Conservation (phyloP, 2,888 invertebrate genomes). For the Heliconius hortense region DNA sequence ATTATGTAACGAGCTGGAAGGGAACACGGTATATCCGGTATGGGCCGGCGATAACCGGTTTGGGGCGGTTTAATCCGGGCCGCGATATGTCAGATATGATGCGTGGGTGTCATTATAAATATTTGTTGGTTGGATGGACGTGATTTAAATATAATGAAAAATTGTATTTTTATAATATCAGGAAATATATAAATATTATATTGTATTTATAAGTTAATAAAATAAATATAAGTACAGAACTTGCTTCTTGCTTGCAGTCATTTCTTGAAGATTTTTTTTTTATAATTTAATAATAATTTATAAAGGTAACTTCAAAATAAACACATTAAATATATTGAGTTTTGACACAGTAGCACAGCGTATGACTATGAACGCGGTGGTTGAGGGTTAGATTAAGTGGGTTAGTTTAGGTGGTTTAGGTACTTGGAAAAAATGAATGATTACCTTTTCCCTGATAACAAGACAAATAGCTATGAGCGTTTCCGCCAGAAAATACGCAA, state of each 20-base stretch:
- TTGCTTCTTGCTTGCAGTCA: too few species aligned
- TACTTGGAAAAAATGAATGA: too few species aligned
- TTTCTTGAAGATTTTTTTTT: too few species aligned
- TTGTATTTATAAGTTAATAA: too few species aligned
- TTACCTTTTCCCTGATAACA: too few species aligned
- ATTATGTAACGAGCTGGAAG: constrained; percentile 27
- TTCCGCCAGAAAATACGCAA: too few species aligned
- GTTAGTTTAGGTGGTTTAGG: too few species aligned
- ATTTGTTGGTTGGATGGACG: neutral
- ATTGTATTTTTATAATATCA: neutral
- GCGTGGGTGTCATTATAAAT: constrained; percentile 19
- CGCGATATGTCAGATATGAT: constrained; percentile 49
- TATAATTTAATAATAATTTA: neutral
- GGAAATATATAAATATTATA: too few species aligned
- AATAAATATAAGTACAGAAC: too few species aligned
- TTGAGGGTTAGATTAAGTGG: too few species aligned
- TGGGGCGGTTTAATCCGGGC: constrained; percentile 52
- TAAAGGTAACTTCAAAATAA: neutral
- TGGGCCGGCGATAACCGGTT: constrained; percentile 50
- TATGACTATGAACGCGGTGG: neutral
- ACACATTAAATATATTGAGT: neutral
- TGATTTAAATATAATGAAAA: constrained; percentile 7
- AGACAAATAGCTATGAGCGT: too few species aligned
- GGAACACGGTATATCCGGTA: constrained; percentile 45
- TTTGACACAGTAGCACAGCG: neutral